A percentile compares a stretch with the other conserved stretches of the same genome.
Evolutionary conservation across 2,113 vertebrate genomes (phyloP).

Genomic region (Pachypanchax playfairii): DNA sequence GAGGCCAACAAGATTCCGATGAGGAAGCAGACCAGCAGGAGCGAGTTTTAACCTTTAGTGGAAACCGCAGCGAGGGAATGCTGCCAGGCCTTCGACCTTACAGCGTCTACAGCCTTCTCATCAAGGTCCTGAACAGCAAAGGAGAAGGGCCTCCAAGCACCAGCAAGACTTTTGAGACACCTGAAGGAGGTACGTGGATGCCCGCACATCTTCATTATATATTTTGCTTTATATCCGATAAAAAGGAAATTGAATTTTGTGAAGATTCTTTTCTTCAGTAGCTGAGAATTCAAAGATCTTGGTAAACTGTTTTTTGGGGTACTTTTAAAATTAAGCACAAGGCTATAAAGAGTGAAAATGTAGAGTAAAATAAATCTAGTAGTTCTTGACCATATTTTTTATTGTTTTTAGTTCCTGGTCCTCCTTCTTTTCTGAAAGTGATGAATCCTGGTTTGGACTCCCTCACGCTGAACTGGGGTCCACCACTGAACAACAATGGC

Average conservation of each 20-base stretch:
- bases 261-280: too few species aligned
- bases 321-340: too few species aligned
- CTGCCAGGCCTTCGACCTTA: conserved; percentile 88
- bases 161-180: conserved; percentile 85
- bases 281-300: too few species aligned
- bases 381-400: conserved; percentile 9
- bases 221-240: too few species aligned
- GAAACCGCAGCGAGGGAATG: conserved; percentile 87
- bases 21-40: conserved; percentile 80
- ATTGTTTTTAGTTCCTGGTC: conserved; percentile 84
- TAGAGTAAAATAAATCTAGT: too few species aligned
- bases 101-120: conserved; percentile 86
- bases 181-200: conserved; percentile 90
- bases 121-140: conserved; percentile 90
- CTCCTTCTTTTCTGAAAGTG: conserved; percentile 85
- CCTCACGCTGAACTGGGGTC: conserved; percentile 90
- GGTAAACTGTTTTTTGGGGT: too few species aligned
- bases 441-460: conserved; percentile 84
- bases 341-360: too few species aligned
- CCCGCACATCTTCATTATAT: too few species aligned
- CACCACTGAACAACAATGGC: conserved; percentile 87
- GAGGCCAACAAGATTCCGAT: conserved; percentile 77
- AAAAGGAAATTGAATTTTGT: too few species aligned
- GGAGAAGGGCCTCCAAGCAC: conserved; percentile 90
- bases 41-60: conserved; percentile 86